Evolutionary conservation across 2,113 vertebrate genomes (phyloP).

Genomic region (Gallinago paraguaiae): DNA sequence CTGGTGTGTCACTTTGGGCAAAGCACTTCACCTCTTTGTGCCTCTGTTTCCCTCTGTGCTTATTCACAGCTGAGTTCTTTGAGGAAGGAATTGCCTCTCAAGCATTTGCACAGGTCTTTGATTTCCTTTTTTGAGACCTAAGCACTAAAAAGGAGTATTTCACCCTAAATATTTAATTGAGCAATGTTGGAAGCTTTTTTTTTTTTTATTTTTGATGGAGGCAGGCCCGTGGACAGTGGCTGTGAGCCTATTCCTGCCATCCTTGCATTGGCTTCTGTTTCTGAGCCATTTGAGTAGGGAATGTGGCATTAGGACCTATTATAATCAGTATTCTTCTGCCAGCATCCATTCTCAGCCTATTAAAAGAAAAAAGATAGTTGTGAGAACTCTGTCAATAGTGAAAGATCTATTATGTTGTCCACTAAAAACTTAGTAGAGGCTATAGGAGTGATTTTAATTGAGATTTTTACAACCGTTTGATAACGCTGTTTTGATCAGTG

Average conservation of each 20-base stretch:
- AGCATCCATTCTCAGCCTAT: conserved; percentile 60
- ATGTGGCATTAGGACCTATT: conserved; percentile 7
- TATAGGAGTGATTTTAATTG: conserved; percentile 81
- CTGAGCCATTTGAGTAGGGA: conserved; percentile 22
- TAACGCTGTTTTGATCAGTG: conserved; percentile 81
- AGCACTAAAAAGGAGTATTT: conserved; percentile 22
- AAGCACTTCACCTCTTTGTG: background rate
- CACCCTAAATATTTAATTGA: background rate
- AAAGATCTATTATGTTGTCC: conserved; percentile 66
- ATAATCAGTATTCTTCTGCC: conserved; percentile 5
- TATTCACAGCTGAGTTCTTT: background rate
- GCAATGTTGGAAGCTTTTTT: conserved; percentile 7
- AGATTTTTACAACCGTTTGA: conserved; percentile 81
- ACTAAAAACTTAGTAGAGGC: conserved; percentile 71
- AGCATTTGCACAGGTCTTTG: background rate
- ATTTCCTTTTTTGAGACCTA: background rate
- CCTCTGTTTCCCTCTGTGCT: background rate
- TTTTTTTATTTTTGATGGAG: conserved; percentile 40
- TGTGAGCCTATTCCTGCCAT: background rate
- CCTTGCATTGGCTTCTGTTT: background rate
- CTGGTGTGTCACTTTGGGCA: background rate
- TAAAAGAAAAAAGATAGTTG: conserved; percentile 63
- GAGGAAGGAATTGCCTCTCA: background rate
- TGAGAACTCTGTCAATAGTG: conserved; percentile 68
- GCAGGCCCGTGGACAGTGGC: background rate